These are phyloP conservation scores for Heliocidaris erythrogramma DNA, from an alignment of 35 echinoderm and acorn worm genomes.

Conservation along the genomic window DNA sequence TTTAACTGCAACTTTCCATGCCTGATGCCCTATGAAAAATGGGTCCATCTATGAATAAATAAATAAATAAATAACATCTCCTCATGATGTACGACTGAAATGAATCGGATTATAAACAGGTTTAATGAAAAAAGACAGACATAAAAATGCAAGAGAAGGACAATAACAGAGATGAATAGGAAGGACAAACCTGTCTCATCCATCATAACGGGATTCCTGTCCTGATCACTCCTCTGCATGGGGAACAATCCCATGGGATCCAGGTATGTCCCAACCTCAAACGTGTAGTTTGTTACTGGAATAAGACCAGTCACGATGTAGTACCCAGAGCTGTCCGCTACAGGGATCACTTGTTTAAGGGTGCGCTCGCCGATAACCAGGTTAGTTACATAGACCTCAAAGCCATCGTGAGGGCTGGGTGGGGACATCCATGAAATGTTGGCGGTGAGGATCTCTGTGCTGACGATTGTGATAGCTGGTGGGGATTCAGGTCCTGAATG, in stretches of 20 bases:
- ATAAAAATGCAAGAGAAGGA: too few relatives aligned
- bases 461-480: too few relatives aligned
- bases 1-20: too few relatives aligned
- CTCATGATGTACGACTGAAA: too few relatives aligned
- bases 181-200: too few relatives aligned
- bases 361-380: background rate
- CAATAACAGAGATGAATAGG: too few relatives aligned
- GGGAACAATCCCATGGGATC: background rate
- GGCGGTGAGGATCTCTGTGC: background rate
- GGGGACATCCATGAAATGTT: background rate
- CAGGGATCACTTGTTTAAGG: background rate
- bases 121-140: too few relatives aligned
- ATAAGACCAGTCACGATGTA: background rate
- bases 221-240: background rate
- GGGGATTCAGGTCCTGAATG: too few relatives aligned
- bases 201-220: background rate
- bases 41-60: too few relatives aligned
- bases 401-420: background rate
- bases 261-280: conserved; percentile 1
- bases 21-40: too few relatives aligned
- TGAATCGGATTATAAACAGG: too few relatives aligned
- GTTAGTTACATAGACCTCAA: background rate
- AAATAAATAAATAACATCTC: too few relatives aligned
- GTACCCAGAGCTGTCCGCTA: background rate
- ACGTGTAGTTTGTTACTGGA: background rate